Evolutionary conservation across 2,113 vertebrate species (phyloP), one percentile per base, ranked within the genome.

Genomic region (Nothoprocta pentlandii): DNA sequence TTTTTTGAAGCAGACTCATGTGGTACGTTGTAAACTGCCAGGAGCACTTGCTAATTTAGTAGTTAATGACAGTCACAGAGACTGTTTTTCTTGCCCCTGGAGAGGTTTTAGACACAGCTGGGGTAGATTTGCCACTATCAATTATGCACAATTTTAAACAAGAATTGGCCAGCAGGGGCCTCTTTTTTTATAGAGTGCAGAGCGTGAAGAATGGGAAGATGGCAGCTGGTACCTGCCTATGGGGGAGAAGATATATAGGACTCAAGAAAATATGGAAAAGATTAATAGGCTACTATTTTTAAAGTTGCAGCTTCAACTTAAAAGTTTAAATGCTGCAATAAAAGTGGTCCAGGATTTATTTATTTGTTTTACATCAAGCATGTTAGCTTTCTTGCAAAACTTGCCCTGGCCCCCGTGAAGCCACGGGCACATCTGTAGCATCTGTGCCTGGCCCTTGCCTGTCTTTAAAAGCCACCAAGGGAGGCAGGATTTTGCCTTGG

Each of bases 91-190:
- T 87, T 93, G 97, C 94, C 97, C 96, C 96, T 88, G 94, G 95
- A 97, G 97, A 97, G 96, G 68, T 90, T 95, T 94, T 92, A 95
- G 92, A 68, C 87, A 68, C 87, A 90, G 96, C 97, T 96, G 75
- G 95, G 91, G 89, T 90, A 92, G 95, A 94, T 94, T 96, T 96
- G 97, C 96, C 84, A 85, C 95, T 87, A 90, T 97, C 97, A 97
- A 87, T 97, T 97, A 97, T 76, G 95, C 86, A 92, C 92, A 84
- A 86, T 97, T 97, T 97, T 96, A 95, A 95, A 96, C 94, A 93
- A 93, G 96, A 96, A 97, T 85, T 95, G 93, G 97, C 94, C 96
- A 86, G 94, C 71, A 81, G 96, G 96, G 94, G 89, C 92, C 93
- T 94, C 59, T 91, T 46, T 68, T 93, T 96, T 91, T 88, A 84